Evolutionary conservation across 2,113 vertebrate genomes (phyloP).

Genomic region (Hyaena hyaena): DNA sequence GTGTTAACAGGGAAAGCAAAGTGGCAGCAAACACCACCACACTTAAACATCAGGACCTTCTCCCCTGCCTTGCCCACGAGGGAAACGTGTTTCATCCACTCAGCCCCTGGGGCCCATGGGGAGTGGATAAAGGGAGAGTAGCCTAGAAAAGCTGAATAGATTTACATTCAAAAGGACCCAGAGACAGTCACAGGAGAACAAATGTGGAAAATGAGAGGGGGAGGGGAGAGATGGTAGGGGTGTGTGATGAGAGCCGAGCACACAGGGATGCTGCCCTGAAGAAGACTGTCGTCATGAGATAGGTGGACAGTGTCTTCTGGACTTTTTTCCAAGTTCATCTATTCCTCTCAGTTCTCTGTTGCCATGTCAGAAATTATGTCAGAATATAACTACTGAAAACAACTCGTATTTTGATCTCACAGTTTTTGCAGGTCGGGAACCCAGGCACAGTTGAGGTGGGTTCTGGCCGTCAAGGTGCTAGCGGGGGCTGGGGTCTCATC

Average conservation of each 20-base stretch:
- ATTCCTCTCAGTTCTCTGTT: not conserved
- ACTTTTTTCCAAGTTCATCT: not conserved
- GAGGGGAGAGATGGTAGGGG: not conserved
- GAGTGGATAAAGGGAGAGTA: not conserved
- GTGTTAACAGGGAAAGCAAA: not conserved
- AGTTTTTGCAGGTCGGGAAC: not conserved
- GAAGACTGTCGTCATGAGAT: no score
- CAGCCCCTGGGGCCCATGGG: no score
- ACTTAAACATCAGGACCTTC: rapidly evolving
- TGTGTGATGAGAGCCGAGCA: rapidly evolving
- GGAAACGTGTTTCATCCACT: not conserved
- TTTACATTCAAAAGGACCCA: not conserved
- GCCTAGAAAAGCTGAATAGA: not conserved
- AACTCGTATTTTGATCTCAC: no score
- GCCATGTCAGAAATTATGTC: not conserved
- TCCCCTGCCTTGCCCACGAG: rapidly evolving
- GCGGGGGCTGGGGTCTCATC: not conserved
- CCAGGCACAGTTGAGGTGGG: no score
- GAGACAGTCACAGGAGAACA: not conserved
- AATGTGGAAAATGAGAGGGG: no score
- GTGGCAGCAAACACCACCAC: not conserved
- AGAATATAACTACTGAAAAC: not conserved
- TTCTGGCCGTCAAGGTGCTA: rapidly evolving
- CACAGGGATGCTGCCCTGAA: rapidly evolving
- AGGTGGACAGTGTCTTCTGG: not conserved